These are phyloP conservation scores for Indicator indicator DNA, from an alignment of 2,113 vertebrate genomes.

Conservation along the genomic window DNA sequence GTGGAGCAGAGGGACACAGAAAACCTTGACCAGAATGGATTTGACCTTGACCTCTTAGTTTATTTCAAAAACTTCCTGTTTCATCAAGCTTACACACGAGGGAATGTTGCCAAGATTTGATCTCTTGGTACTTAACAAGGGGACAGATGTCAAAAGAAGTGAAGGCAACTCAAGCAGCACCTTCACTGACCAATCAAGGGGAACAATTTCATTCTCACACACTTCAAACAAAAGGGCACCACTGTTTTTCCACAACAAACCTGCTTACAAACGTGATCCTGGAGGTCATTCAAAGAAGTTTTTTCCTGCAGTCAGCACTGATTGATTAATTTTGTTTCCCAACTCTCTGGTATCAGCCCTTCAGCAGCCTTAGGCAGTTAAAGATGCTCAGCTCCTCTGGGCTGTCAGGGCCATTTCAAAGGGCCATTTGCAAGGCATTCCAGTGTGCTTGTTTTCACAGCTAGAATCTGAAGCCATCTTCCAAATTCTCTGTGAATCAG, in stretches of 20 bases:
- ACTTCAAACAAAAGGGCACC: not conserved
- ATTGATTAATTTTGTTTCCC: not conserved
- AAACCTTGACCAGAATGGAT: slow-evolving; percentile 47
- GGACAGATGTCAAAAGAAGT: not conserved
- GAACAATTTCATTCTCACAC: not conserved
- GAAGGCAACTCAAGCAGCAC: slow-evolving; percentile 12
- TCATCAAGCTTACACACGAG: slow-evolving; percentile 53
- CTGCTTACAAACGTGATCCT: not conserved
- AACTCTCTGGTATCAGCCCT: not conserved
- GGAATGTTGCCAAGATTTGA: slow-evolving; percentile 31
- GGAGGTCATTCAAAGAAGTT: not conserved
- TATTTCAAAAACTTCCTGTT: slow-evolving; percentile 57
- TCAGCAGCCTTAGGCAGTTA: not conserved
- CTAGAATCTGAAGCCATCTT: not conserved
- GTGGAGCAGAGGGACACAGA: not conserved
- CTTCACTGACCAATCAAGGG: not conserved
- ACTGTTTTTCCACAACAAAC: slow-evolving; percentile 10
- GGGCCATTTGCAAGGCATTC: not conserved
- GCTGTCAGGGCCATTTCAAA: not conserved
- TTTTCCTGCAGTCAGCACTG: not conserved
- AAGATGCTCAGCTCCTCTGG: not conserved
- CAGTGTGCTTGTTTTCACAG: not conserved
- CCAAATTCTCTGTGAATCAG: not conserved
- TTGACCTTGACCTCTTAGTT: slow-evolving; percentile 50
- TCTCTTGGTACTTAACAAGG: slow-evolving; percentile 21